Base-by-base conservation (phyloP, 92 coral and sea anemone genomes). In the Zoanthus solanderi region DNA sequence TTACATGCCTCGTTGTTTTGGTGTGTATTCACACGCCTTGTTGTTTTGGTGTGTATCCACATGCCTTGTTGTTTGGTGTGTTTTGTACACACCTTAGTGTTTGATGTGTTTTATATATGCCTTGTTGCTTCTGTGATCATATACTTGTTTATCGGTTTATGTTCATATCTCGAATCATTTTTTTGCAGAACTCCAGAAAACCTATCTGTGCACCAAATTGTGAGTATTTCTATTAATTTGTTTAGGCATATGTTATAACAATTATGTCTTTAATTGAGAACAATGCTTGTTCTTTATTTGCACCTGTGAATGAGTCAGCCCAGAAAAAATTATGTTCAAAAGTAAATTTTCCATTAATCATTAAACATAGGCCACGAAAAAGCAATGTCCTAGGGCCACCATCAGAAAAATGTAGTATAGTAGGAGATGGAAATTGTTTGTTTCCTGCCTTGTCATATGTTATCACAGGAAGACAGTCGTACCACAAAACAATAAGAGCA, bases 361-460 rank as follows among this genome's bases (percentile, higher is more conserved):
- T 78, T 78, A 16, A 78, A 48, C 63, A 28, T 17, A 78, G 37
- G 12, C 29, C 65, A 14, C 28, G 18, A 2, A 45, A 48, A 78
- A 48, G 6, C 15, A 14, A 52, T 45, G 42, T 48, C 67, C 83
- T 78, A n/a, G 83, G 83, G 68, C 67, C 67, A 78, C 83, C 83
- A 78, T 78, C 15, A 78, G 18, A 78, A 78, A 48, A 48, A 48
- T 45, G 17, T 45, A 56, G 17, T 48, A 42, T 52, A 52, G 68
- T 47, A 45, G 83, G 83, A 6, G 83, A 78, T 78, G 83, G 83
- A 48, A 78, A 78, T 78, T 78, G 83, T 53, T 78, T 78, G 66
- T 78, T 78, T 78, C 71, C 68, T 78, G 83, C 61, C 14, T 56
- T 56, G 61, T 56, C 61, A 14, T 56, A 56, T 56, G 61, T 56